Evolutionary conservation across 2,797 vertebrate species (phyloP).

Genomic region (Lemur catta): DNA sequence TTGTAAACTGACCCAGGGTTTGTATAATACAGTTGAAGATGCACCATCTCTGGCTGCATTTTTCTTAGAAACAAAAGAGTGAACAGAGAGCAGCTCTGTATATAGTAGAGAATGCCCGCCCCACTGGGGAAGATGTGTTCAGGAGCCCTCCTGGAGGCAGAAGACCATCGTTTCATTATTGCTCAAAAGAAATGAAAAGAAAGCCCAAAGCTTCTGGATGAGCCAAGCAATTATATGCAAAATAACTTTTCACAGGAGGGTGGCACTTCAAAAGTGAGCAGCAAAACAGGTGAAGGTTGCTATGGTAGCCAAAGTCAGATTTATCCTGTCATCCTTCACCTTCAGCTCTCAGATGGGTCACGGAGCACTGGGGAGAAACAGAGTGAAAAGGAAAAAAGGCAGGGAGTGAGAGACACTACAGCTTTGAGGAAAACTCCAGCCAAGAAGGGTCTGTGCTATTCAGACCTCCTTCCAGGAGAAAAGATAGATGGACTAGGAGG

Average conservation of each 20-base stretch:
- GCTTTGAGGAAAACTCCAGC: background rate
- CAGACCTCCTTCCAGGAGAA: background rate
- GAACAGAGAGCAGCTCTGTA: background rate
- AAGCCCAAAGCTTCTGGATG: background rate
- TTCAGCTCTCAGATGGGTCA: background rate
- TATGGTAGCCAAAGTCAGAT: slow-evolving; percentile 46
- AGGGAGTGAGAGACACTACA: background rate
- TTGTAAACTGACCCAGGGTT: background rate
- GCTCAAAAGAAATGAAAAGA: background rate
- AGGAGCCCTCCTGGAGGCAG: background rate
- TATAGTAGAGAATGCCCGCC: background rate
- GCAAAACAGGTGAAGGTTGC: slow-evolving; percentile 48
- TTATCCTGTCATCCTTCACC: slow-evolving; percentile 17
- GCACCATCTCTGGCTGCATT: background rate
- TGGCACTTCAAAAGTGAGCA: slow-evolving; percentile 48
- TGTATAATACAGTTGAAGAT: background rate
- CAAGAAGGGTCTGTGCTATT: background rate
- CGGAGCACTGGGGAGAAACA: background rate
- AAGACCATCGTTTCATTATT: background rate
- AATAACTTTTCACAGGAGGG: slow-evolving; percentile 43
- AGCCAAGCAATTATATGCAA: slow-evolving; percentile 21
- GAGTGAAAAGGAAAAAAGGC: background rate
- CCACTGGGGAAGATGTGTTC: background rate
- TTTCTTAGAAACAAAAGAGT: background rate
- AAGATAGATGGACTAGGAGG: background rate